Base-by-base conservation (phyloP, 2,113 vertebrate species). In the Brevimyrus niger region DNA sequence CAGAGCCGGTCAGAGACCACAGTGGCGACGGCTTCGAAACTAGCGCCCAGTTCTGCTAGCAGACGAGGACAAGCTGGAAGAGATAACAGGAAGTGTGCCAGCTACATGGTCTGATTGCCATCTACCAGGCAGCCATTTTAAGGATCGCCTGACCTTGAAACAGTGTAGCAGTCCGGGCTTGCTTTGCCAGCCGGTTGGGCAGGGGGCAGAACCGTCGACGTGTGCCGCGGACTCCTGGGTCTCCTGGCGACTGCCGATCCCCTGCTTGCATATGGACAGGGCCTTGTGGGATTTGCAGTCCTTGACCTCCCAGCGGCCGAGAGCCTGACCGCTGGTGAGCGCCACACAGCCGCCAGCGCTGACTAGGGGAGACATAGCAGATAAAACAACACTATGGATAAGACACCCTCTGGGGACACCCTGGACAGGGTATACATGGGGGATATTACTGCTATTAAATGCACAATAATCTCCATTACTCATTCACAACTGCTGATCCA, bases 221-320 rank as follows among this genome's bases (percentile, higher is more conserved):
- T 96, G 95, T 88, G 93, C 91, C 80, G 95, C 91, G 0, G 94
- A 95, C 42, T 91, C 86, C 27, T 88, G 87, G 8, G 90, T 87
- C 86, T 96, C 94, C 13, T 94, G 91, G 2, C 90, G 91, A 86
- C 92, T 93, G 91, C 91, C 94, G 13, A 97, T 89, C 86, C 95
- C 95, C 92, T 97, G 96, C 91, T 97, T 97, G 88, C 98, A 99
- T 87, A 99, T 53, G 7, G 97, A 97, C 93, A 97, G 95, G 17
- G 98, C 98, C 93, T 96, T 96, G 90, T 96, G 96, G 44, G 92
- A 92, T n/a, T 88, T 93, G 89, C 98, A 99, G 93, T 96, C 96
- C 93, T 98, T 98, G 69, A 98, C 98, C 92, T 99, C 97, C 98
- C 98, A 99, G 3, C 91, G 95, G 73, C 97, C 97, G 92, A 96